A percentile compares a stretch with the other conserved stretches of the same genome.
phyloP scores from a whole-genome alignment of 2,797 vertebrate genomes.

The Limosa lapponica region DNA sequence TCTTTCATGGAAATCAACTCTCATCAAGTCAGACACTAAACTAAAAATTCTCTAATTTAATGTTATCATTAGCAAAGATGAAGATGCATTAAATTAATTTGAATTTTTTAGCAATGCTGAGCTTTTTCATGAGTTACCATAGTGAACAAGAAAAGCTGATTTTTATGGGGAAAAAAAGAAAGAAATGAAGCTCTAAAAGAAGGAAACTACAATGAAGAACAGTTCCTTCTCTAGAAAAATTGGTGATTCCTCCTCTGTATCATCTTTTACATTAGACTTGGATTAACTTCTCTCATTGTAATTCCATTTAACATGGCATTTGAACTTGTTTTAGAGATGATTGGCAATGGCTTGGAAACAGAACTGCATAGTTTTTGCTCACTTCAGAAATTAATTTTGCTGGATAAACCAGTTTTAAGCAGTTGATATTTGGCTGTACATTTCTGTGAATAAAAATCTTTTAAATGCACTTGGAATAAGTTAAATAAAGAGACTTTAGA shows the following conservation, averaged over 20 bases:
- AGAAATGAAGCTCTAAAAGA: neutral
- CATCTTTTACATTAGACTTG: neutral
- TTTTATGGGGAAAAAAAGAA: neutral
- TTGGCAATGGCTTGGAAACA: neutral
- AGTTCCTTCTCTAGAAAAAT: neutral
- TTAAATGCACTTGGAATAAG: constrained; percentile 45
- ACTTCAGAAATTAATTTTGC: constrained; percentile 38
- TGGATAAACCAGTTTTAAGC: constrained; percentile 23
- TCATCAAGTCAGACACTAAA: constrained; percentile 9
- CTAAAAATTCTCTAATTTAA: neutral
- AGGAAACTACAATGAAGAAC: neutral
- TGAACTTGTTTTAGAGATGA: neutral
- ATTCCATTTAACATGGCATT: neutral
- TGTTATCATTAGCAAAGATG: constrained; percentile 14
- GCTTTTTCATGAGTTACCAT: neutral
- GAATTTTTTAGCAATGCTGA: constrained; percentile 22
- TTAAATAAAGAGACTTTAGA: constrained; percentile 54
- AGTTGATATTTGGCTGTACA: neutral
- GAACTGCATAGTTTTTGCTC: constrained; percentile 20
- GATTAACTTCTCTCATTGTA: neutral
- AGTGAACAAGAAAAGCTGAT: neutral
- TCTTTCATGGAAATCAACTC: neutral
- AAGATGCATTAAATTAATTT: neutral
- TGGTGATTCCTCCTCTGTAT: neutral
- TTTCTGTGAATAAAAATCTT: constrained; percentile 59